phyloP scores from a whole-genome alignment of 2,113 vertebrate species.

The Peucedramus taeniatus region DNA sequence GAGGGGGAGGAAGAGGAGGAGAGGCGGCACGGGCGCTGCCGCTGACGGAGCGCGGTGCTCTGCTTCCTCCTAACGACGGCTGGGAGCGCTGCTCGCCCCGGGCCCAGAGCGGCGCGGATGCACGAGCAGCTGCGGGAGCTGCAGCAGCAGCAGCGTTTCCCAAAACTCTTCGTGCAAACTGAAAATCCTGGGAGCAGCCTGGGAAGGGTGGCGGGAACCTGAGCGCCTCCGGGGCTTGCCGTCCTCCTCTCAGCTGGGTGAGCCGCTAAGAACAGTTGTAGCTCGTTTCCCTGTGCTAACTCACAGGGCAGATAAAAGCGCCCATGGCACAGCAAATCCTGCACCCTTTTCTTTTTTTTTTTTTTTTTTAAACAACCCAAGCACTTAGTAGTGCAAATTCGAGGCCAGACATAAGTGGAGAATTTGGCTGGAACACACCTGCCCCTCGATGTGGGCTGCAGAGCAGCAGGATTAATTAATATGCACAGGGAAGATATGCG shows the following conservation, averaged over 20 bases:
- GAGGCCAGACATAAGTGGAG: neutral
- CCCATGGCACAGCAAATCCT: neutral
- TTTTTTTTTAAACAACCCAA: neutral
- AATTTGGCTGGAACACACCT: neutral
- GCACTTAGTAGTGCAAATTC: neutral
- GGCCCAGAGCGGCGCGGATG: neutral
- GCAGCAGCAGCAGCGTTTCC: neutral
- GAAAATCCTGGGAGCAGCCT: neutral
- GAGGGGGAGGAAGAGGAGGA: neutral
- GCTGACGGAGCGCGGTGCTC: neutral
- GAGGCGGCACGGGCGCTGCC: neutral
- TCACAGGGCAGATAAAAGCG: neutral
- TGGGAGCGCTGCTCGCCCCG: neutral
- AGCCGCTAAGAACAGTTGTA: neutral
- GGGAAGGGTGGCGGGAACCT: neutral
- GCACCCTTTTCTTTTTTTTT: too few species aligned
- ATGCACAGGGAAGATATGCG: neutral
- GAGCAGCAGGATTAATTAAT: neutral
- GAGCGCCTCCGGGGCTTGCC: neutral
- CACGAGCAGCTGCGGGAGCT: neutral
- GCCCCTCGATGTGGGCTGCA: neutral
- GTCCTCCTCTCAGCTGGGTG: neutral
- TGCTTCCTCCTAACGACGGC: conserved; percentile 51
- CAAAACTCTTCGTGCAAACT: neutral
- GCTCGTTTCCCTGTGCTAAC: neutral